Evolutionary conservation across 2,113 vertebrate species (phyloP).

Genomic region (Calidris pygmaea): DNA sequence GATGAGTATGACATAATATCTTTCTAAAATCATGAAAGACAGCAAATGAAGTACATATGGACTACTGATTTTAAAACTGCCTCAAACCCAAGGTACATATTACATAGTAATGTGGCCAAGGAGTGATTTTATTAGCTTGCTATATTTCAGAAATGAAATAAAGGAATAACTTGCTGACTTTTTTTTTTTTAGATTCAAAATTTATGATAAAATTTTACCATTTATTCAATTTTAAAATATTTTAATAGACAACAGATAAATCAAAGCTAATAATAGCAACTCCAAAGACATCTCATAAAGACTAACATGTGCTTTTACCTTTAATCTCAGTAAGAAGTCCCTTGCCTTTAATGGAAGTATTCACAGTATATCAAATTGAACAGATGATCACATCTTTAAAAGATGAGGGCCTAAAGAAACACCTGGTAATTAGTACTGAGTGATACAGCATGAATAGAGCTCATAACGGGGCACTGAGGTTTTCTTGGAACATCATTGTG

Average conservation of each 20-base stretch:
- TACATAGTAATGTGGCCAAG: neutral
- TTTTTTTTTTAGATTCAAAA: conserved; percentile 12
- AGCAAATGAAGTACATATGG: neutral
- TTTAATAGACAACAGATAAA: neutral
- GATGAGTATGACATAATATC: neutral
- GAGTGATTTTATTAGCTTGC: neutral
- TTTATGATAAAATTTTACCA: neutral
- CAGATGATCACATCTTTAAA: conserved; percentile 23
- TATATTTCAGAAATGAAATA: neutral
- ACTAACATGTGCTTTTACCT: conserved; percentile 18
- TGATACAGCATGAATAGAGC: neutral
- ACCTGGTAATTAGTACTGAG: conserved; percentile 40
- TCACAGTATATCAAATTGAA: conserved; percentile 8
- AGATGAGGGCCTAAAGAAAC: neutral
- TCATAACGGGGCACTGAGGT: neutral
- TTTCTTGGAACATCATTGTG: neutral
- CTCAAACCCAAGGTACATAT: neutral
- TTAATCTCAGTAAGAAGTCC: conserved; percentile 35
- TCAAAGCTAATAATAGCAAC: neutral
- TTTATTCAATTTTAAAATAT: neutral
- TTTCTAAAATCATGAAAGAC: neutral
- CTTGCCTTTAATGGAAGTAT: conserved; percentile 6
- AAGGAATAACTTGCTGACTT: neutral
- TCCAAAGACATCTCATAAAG: neutral
- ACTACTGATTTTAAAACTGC: neutral